A percentile compares a stretch with the other conserved stretches of the same genome.
phyloP scores from a whole-genome alignment of 2,113 vertebrate species.

The Spea bombifrons region DNA sequence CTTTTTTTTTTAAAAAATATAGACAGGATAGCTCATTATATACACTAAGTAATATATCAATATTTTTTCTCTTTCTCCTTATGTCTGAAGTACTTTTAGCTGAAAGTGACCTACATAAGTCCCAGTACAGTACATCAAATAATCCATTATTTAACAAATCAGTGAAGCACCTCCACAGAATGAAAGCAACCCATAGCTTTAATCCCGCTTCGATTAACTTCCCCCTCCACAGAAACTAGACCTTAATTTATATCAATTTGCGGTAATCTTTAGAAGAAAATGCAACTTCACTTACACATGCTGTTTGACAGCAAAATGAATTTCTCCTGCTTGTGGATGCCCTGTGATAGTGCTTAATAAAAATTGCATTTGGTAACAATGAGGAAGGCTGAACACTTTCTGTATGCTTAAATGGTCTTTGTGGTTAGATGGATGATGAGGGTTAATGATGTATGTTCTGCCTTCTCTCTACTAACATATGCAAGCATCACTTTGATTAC shows the following conservation, averaged over 20 bases:
- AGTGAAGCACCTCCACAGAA: constrained; percentile 67
- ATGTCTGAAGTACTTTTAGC: constrained; percentile 55
- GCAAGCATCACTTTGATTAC: constrained; percentile 58
- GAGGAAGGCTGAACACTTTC: constrained; percentile 58
- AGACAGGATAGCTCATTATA: constrained; percentile 36
- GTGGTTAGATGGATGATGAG: constrained; percentile 62
- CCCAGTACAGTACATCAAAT: constrained; percentile 60
- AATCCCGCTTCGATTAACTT: constrained; percentile 79
- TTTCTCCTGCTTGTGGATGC: constrained; percentile 59
- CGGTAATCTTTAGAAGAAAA: constrained; percentile 65
- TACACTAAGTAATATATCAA: constrained; percentile 38
- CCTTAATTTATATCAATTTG: constrained; percentile 88
- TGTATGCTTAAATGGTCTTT: constrained; percentile 64
- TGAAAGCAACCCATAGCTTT: constrained; percentile 65
- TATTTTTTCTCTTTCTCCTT: constrained; percentile 50
- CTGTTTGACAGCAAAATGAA: constrained; percentile 65
- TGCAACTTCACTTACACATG: constrained; percentile 63
- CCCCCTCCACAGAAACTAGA: constrained; percentile 70
- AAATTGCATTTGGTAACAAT: constrained; percentile 64
- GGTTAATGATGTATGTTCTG: constrained; percentile 71
- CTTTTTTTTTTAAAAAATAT: constrained; percentile 25
- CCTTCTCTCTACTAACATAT: constrained; percentile 58
- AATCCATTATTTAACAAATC: constrained; percentile 68
- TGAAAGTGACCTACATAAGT: constrained; percentile 65
- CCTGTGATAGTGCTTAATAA: constrained; percentile 67